A percentile compares a stretch with the other conserved stretches of the same genome.
Evolutionary conservation across 2,113 vertebrate genomes (phyloP).

Genomic region (Archocentrus centrarchus): DNA sequence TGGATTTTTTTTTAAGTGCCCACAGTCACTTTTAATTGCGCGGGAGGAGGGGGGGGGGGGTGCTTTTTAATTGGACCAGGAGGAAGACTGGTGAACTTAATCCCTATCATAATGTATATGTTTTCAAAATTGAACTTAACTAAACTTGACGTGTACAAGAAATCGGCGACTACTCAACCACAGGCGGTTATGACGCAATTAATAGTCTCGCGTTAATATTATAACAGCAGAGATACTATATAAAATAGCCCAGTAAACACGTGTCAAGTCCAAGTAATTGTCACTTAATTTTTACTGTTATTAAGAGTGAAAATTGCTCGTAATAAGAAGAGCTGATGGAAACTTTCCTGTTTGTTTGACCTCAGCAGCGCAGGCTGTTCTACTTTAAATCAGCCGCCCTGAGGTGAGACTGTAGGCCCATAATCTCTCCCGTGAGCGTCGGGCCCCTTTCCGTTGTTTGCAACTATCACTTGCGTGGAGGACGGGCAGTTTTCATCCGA

Average conservation of each 20-base stretch:
- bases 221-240: neutral
- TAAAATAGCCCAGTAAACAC: neutral
- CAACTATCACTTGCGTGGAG: conserved; percentile 49
- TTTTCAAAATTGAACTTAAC: conserved; percentile 36
- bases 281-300: neutral
- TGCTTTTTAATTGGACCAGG: conserved; percentile 88
- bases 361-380: neutral
- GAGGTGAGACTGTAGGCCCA: neutral
- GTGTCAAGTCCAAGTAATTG: neutral
- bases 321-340: neutral
- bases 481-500: conserved; percentile 81
- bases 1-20: conserved; percentile 83
- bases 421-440: conserved; percentile 8
- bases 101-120: conserved; percentile 62
- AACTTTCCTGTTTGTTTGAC: neutral
- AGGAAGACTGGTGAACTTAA: conserved; percentile 57
- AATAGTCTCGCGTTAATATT: neutral
- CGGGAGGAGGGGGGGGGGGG: conserved; percentile 51
- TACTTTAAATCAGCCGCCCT: neutral
- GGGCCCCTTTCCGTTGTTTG: conserved; percentile 45
- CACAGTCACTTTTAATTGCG: conserved; percentile 90
- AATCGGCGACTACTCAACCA: neutral
- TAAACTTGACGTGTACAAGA: neutral
- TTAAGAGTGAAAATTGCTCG: neutral
- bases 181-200: neutral